Evolutionary conservation across 2,888 invertebrate genomes (phyloP).

Genomic region (Tethea ocularis): DNA sequence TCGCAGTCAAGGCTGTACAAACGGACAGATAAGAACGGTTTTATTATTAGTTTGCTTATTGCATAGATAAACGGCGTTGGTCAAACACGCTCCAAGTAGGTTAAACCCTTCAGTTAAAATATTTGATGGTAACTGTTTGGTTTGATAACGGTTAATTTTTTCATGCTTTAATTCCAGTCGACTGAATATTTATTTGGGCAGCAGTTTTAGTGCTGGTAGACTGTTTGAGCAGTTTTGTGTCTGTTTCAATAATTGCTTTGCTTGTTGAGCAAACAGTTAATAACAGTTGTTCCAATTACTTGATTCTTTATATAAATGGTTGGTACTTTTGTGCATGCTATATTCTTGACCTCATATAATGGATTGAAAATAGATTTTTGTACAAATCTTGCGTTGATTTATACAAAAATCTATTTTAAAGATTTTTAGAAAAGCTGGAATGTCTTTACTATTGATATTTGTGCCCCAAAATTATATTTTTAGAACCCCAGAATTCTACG

Average conservation of each 20-base stretch:
- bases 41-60: conserved; percentile 49
- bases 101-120: conserved; percentile 58
- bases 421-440: no score
- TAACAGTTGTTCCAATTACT: background rate
- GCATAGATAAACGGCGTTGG: conserved; percentile 51
- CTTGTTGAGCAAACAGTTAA: background rate
- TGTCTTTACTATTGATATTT: no score
- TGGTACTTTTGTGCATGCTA: background rate
- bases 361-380: no score
- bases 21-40: conserved; percentile 57
- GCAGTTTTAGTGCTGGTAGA: conserved; percentile 14
- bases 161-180: conserved; percentile 18
- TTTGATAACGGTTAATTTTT: conserved; percentile 32
- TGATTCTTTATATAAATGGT: background rate
- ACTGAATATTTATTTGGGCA: conserved; percentile 22
- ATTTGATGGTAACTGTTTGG: conserved; percentile 43
- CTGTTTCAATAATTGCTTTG: conserved; percentile 4
- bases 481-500: no score
- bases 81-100: conserved; percentile 59
- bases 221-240: background rate
- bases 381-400: no score
- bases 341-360: background rate
- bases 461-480: no score
- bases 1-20: conserved; percentile 62
- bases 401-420: no score